A percentile compares a stretch with the other conserved stretches of the same genome.
phyloP scores from a whole-genome alignment of 2,113 vertebrate genomes.

The Lethenteron reissneri region DNA sequence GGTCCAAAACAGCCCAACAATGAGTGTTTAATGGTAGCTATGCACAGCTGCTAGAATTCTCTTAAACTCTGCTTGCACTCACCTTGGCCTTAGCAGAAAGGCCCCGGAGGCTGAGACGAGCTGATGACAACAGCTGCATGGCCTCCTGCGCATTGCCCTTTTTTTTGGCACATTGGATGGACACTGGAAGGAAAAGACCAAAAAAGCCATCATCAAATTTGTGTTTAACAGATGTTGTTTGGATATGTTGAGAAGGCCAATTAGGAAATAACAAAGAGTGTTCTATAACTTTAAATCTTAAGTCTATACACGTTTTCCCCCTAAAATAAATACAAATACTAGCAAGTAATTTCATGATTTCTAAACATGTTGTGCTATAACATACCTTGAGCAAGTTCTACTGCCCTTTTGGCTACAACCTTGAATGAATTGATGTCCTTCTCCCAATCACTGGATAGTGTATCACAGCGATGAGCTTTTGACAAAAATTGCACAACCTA shows the following conservation, averaged over 20 bases:
- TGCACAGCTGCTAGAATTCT: no score
- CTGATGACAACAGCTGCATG: conserved; percentile 52
- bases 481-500: conserved; percentile 62
- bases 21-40: no score
- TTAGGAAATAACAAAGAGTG: no score
- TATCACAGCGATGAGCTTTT: conserved; percentile 68
- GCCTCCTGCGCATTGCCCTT: conserved; percentile 43
- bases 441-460: conserved; percentile 53
- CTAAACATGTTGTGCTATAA: background rate
- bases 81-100: conserved; percentile 73
- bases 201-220: no score
- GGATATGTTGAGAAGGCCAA: no score
- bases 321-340: no score
- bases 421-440: conserved; percentile 47
- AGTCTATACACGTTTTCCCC: no score
- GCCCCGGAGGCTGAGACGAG: conserved; percentile 57
- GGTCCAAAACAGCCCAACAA: no score
- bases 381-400: conserved; percentile 47
- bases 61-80: conserved; percentile 9
- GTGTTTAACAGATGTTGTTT: no score
- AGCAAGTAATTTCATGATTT: no score
- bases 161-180: conserved; percentile 44
- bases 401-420: conserved; percentile 38
- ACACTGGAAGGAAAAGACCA: conserved; percentile 24
- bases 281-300: no score